Evolutionary conservation across 2,113 vertebrate species (phyloP).

Genomic region (Petroica traversi): DNA sequence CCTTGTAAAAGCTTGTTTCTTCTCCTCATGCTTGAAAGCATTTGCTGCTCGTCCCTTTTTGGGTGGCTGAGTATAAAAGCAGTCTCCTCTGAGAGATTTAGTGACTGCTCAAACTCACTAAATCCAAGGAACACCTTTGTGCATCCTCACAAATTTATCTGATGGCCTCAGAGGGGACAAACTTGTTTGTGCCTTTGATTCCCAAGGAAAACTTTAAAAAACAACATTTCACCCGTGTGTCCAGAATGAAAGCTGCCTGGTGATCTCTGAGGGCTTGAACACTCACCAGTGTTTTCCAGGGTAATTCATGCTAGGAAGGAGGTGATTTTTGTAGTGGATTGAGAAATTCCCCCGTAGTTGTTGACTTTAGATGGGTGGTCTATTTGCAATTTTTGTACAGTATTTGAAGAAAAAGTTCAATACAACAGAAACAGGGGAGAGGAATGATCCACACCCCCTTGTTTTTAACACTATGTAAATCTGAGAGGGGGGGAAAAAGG

Average conservation of each 20-base stretch:
- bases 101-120: neutral
- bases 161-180: neutral
- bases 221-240: fast-evolving
- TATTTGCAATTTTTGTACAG: neutral
- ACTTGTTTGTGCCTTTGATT: neutral
- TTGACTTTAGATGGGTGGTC: neutral
- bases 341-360: neutral
- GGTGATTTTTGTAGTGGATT: neutral
- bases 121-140: neutral
- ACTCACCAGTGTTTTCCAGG: neutral
- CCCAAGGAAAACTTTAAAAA: neutral
- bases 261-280: neutral
- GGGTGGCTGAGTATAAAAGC: neutral
- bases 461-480: neutral
- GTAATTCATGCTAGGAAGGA: neutral
- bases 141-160: neutral
- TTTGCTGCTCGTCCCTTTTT: neutral
- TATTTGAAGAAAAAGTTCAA: neutral
- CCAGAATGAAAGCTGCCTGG: neutral
- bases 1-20: conserved; percentile 36
- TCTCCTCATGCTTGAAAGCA: neutral
- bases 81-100: neutral
- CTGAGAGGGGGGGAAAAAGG: neutral
- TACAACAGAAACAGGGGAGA: neutral
- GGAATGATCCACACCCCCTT: neutral